Conservation (phyloP, 2,113 vertebrate genomes). For the Cynopterus brachyotis region DNA sequence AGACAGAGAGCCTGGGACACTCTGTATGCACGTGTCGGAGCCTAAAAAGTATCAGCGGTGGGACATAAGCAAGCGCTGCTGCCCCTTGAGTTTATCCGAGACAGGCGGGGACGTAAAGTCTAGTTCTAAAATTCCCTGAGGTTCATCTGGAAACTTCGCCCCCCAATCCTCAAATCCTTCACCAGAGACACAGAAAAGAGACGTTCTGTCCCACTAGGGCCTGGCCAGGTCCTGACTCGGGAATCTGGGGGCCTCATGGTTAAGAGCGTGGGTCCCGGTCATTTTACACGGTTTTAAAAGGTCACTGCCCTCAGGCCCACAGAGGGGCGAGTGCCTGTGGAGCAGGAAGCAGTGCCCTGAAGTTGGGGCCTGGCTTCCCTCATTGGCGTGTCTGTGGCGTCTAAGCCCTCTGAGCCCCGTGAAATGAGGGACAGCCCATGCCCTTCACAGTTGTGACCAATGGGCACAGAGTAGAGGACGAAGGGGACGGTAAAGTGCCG, state of each 20-base stretch:
- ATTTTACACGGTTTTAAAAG: fast-evolving
- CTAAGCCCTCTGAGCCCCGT: neutral
- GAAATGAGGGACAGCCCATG: fast-evolving
- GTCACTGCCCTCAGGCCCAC: fast-evolving
- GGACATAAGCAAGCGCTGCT: fast-evolving
- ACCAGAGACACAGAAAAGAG: neutral
- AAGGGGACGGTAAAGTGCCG: neutral
- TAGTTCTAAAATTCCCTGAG: neutral
- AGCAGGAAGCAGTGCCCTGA: fast-evolving
- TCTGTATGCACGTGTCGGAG: fast-evolving
- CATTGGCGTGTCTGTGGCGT: neutral
- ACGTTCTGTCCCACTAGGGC: fast-evolving
- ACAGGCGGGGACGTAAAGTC: neutral
- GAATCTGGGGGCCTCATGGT: neutral
- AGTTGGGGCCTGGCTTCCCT: neutral
- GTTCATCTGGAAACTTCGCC: neutral
- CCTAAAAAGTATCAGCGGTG: neutral
- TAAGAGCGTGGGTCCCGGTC: neutral
- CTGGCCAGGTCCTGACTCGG: neutral
- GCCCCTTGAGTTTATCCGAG: neutral
- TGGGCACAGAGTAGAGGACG: neutral
- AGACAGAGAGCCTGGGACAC: too few species aligned
- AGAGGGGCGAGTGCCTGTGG: fast-evolving
- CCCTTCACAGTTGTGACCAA: too few species aligned
- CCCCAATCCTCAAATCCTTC: neutral